Evolutionary conservation across 2,797 vertebrate genomes (phyloP), one percentile per base, ranked within the genome.

Genomic region (Anableps anableps): DNA sequence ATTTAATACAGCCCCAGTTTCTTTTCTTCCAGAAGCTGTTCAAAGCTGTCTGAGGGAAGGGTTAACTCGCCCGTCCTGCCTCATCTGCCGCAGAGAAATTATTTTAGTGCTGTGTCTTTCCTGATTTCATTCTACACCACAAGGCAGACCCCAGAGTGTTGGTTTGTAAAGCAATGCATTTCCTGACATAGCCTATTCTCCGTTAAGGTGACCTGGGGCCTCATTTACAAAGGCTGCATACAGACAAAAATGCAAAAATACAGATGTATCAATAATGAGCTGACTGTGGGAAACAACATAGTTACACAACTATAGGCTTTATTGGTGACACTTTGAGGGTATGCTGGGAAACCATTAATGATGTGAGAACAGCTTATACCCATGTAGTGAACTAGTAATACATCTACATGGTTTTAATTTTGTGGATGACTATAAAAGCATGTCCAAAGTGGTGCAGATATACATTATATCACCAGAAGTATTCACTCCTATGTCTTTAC

Each of bases 1-100:
- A 94, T 94, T 93, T 88, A 94, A 92, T 89, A 89, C 83, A 83
- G 73, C 77, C 88, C 81, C 85, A 85, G 80, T 78, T 87, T 88
- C 80, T 91, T 87, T 73, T 76, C 89, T 90, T 90, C 80, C 87
- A 90, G 85, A 86, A 92, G 88, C 85, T 82, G 80, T 91, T 93
- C 86, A 90, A 89, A 94, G 88, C n/a, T n/a, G n/a, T n/a, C n/a
- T n/a, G 76, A 80, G 16, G 45, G 81, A 79, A 38, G 83, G 84
- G 87, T 87, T 80, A 86, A 89, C 79, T 89, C 77, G 85, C 78
- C 85, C 66, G 76, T 85, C 70, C 26, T 38, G 64, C 62, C 78
- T 88, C 82, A 87, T 86, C 89, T 86, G 86, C 84, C 81, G 79
- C 81, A 85, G 86, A 90, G 85, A 64, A 87, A 90, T 62, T 72